Evolutionary conservation across 2,888 invertebrate species (phyloP).

Genomic region (Bombyx huttoni): DNA sequence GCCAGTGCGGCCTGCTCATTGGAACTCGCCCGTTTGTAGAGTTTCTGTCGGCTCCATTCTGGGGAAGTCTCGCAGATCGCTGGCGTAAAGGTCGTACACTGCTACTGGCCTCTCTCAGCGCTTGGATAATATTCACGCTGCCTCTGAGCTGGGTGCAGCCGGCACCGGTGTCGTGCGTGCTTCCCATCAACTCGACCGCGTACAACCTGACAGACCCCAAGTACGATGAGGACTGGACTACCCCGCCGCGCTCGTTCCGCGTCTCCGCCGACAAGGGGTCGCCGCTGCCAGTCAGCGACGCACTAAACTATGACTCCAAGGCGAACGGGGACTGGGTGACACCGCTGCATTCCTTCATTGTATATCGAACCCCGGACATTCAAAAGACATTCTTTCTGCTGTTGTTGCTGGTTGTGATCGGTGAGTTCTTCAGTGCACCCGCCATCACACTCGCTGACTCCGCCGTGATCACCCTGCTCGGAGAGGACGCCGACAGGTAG

Average conservation of each 20-base stretch:
- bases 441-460: constrained; percentile 95
- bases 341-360: constrained; percentile 93
- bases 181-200: constrained; percentile 65
- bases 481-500: constrained; percentile 86
- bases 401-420: constrained; percentile 91
- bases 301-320: constrained; percentile 80
- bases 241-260: constrained; percentile 28
- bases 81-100: constrained; percentile 90
- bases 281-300: constrained; percentile 83
- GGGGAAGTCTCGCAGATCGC: constrained; percentile 95
- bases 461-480: constrained; percentile 89
- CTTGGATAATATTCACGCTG: constrained; percentile 97
- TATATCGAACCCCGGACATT: constrained; percentile 90
- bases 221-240: constrained; percentile 44
- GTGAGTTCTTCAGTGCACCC: constrained; percentile 98
- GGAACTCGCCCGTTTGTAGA: constrained; percentile 98
- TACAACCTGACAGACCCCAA: constrained; percentile 76
- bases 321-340: constrained; percentile 84
- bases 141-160: constrained; percentile 97
- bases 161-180: constrained; percentile 90
- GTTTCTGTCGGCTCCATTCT: constrained; percentile 97
- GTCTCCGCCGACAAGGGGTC: constrained; percentile 58
- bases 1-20: constrained; percentile 93
- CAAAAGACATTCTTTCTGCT: constrained; percentile 96
- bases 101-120: constrained; percentile 89